These are phyloP conservation scores for Lemur catta DNA, from an alignment of 2,797 vertebrate genomes.

Conservation along the genomic window DNA sequence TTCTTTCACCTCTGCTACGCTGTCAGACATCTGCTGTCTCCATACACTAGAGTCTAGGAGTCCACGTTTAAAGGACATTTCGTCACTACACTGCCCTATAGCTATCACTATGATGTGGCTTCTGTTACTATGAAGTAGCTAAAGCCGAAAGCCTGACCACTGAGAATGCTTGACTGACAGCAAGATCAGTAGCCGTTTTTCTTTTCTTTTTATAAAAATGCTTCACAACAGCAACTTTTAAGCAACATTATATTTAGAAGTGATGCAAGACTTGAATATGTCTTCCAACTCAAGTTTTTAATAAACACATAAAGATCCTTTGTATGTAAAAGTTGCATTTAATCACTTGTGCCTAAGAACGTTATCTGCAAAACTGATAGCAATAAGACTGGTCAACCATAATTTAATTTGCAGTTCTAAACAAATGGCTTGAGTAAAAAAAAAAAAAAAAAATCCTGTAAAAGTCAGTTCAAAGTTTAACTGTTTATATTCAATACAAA, in stretches of 20 bases:
- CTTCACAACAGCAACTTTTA: background rate
- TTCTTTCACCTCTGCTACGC: background rate
- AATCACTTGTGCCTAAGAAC: background rate
- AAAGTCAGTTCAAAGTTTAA: conserved; percentile 9
- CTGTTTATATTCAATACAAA: background rate
- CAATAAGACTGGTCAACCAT: background rate
- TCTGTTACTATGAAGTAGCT: background rate
- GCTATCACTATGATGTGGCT: no score
- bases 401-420: conserved; percentile 3
- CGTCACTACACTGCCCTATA: background rate
- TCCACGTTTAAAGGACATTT: background rate
- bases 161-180: background rate
- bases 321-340: background rate
- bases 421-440: background rate
- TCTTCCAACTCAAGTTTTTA: background rate
- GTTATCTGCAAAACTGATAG: background rate
- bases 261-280: background rate
- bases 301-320: background rate
- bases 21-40: background rate
- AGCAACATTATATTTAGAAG: background rate
- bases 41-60: background rate
- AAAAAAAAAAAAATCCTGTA: background rate
- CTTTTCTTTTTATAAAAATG: background rate
- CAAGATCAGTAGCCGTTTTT: background rate
- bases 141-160: background rate